Base-by-base conservation (phyloP, 2,797 vertebrate species). In the Pogoniulus pusillus region DNA sequence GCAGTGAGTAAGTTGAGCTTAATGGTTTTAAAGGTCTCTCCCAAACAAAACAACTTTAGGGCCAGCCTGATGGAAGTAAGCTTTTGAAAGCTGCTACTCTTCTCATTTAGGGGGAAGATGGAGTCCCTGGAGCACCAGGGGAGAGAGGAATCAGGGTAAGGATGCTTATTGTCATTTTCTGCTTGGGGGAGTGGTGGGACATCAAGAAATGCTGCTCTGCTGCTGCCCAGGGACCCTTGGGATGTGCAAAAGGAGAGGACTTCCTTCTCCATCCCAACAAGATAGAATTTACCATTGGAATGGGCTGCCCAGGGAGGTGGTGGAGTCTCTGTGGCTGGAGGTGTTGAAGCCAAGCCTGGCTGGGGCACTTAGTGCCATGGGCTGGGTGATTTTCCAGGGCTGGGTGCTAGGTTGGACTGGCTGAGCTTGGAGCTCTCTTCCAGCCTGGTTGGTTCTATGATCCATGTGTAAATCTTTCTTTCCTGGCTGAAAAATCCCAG, bases 111-210 rank as follows among this genome's bases (percentile, higher is more conserved):
- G 98, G 98, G 82, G 98, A 98, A 77, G 82, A 85, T 85, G 98
- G 98, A 87, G 53, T 93, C 65, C 37, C 65, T 58, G 98, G 98
- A 95, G 97, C 98, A 68, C 94, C 97, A 41, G 98, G 98, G 75
- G 98, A 98, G 60, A 97, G 97, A 96, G 98, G 98, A 96, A 94
- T 98, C 59, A 97, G 97, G 98, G 98, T 99, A 97, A 95, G 57
- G 43, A 4, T 20, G 55, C 0, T 43, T 45, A 0, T 34, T 37
- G 6, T 4, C 0, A 62, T 62, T 70, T 82, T 53, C 37, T 53
- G 13, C 18, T 39, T n/a, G 20, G 53, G 14, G 23, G 49, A 59
- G 39, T 64, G 35, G 5, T 47, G 41, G 19, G 34, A 2, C 22
- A 39, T 17, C 20, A 41, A 17, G 19, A 12, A 30, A 68, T 30